These are phyloP conservation scores for Gallinago nigripennis DNA, from an alignment of 2,797 vertebrate species.

Conservation along the genomic window DNA sequence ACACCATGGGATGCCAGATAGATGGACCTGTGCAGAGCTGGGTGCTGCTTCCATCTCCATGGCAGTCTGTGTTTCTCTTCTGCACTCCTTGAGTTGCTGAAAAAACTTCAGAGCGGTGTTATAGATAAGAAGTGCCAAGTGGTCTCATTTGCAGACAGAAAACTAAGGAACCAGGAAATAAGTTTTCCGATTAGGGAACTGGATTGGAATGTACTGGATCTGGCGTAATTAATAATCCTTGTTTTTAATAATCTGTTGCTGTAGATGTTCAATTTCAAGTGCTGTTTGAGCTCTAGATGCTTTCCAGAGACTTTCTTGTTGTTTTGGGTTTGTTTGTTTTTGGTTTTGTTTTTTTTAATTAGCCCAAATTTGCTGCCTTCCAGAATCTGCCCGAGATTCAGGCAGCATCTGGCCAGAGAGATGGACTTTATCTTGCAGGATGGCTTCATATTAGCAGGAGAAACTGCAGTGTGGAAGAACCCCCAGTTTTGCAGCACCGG, in stretches of 20 bases:
- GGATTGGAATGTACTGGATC: background rate
- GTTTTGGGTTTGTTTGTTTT: background rate
- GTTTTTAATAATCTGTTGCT: background rate
- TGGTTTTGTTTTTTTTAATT: background rate
- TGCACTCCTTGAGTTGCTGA: background rate
- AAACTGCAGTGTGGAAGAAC: background rate
- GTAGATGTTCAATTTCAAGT: background rate
- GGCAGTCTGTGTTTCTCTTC: background rate
- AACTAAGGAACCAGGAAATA: background rate
- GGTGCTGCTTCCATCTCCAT: background rate
- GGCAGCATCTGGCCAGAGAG: background rate
- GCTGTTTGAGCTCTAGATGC: background rate
- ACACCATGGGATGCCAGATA: background rate
- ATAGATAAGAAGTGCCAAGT: background rate
- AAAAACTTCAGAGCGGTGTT: background rate
- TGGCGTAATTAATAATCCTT: background rate
- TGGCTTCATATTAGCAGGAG: background rate
- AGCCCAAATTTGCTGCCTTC: background rate
- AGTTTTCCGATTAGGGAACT: background rate
- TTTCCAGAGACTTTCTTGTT: background rate
- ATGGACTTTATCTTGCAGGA: background rate
- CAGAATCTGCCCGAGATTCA: background rate
- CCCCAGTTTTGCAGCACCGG: background rate
- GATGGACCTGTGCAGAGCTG: background rate
- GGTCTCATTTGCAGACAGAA: background rate